Conservation (phyloP, 2,797 vertebrate species). For the Urophycis tenuis region DNA sequence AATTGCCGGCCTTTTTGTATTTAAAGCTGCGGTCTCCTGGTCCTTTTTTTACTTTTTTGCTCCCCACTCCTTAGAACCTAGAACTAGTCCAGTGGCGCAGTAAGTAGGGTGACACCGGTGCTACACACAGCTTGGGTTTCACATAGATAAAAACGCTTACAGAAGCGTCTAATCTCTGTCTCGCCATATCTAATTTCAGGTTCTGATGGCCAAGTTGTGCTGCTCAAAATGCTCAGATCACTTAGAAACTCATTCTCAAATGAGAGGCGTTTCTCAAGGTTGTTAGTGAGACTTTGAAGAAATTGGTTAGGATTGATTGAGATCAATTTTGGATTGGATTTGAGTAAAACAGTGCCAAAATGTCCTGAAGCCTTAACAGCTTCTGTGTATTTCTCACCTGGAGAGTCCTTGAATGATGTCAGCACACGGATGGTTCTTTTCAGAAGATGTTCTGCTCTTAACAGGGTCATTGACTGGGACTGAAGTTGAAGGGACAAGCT, state of each 20-base stretch:
- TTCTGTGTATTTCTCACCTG: slow-evolving; percentile 24
- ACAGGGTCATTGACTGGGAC: too few species aligned
- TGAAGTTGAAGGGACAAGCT: too few species aligned
- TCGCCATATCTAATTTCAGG: slow-evolving; percentile 6
- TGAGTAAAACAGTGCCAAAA: slow-evolving; percentile 9
- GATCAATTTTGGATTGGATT: slow-evolving; percentile 11
- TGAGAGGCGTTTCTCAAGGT: slow-evolving; percentile 11
- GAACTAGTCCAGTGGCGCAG: too few species aligned
- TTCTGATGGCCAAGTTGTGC: slow-evolving; percentile 11
- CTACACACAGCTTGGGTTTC: slow-evolving; percentile 3
- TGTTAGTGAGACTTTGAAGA: slow-evolving; percentile 17
- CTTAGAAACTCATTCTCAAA: slow-evolving; percentile 8
- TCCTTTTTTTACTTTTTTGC: too few species aligned
- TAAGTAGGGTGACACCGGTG: too few species aligned
- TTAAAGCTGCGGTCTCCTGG: too few species aligned
- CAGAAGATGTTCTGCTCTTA: slow-evolving; percentile 15
- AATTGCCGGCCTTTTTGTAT: too few species aligned
- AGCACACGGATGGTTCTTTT: slow-evolving; percentile 17
- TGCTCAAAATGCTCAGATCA: slow-evolving; percentile 11
- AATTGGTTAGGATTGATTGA: slow-evolving; percentile 18
- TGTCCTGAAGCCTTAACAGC: slow-evolving; percentile 10
- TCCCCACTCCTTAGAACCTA: too few species aligned
- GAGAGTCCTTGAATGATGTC: slow-evolving; percentile 23
- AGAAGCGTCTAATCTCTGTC: slow-evolving; percentile 7
- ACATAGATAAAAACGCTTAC: slow-evolving; percentile 9